Evolutionary conservation across 53 echinoderm and acorn worm genomes (phyloP).

Genomic region (Arbacia lixula): DNA sequence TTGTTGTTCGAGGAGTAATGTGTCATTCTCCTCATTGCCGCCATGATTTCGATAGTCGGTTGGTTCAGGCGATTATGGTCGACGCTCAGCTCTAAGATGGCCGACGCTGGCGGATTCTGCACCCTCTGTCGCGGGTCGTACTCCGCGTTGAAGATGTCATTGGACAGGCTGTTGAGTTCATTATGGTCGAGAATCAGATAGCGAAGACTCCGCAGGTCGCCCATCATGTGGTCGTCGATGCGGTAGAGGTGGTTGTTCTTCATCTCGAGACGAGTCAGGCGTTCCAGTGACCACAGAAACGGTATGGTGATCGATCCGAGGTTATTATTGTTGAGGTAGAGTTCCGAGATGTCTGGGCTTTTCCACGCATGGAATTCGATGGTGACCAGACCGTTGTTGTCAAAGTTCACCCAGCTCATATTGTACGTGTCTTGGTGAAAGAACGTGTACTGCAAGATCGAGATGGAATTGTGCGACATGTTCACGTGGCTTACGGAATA

Average conservation of each 20-base stretch:
- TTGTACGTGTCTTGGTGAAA: not conserved
- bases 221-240: not conserved
- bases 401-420: not conserved
- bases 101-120: not conserved
- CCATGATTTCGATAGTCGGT: not conserved
- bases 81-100: not conserved
- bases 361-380: not conserved
- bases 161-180: not conserved
- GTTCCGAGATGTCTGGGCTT: not conserved
- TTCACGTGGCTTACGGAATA: slow-evolving; percentile 2
- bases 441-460: not conserved
- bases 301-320: not conserved
- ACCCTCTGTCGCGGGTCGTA: slow-evolving; percentile 8
- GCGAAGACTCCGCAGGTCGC: not conserved
- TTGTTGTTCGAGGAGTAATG: not conserved
- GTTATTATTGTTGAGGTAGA: slow-evolving; percentile 26
- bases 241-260: slow-evolving; percentile 7
- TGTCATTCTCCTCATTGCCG: not conserved
- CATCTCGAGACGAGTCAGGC: slow-evolving; percentile 12
- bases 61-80: not conserved
- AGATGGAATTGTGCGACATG: slow-evolving; percentile 32
- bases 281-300: not conserved
- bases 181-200: slow-evolving; percentile 25
- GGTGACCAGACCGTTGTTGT: slow-evolving; percentile 12
- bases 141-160: slow-evolving; percentile 1